Evolutionary conservation across 2,113 vertebrate genomes (phyloP).

Genomic region (Gorsachius goisagi): DNA sequence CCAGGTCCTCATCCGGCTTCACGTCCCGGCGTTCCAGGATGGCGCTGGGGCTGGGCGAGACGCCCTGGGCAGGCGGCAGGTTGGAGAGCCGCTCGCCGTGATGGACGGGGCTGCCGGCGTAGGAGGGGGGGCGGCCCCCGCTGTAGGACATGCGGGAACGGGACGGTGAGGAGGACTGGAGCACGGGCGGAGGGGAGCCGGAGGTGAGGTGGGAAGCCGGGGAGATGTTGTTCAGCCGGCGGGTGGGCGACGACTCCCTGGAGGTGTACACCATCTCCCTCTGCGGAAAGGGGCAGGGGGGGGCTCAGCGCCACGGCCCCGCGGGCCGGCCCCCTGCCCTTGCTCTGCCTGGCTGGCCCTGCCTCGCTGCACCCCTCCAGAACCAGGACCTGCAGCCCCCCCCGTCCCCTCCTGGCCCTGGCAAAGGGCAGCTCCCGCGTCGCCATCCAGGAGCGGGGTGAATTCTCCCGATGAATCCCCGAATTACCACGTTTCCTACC

Average conservation of each 20-base stretch:
- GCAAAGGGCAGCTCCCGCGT: background rate
- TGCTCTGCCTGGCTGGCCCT: background rate
- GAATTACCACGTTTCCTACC: background rate
- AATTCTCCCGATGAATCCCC: constrained; percentile 43
- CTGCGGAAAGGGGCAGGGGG: constrained; percentile 61
- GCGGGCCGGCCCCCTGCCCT: accelerated
- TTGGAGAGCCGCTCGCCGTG: constrained; percentile 75
- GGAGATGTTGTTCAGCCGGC: constrained; percentile 91
- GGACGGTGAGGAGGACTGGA: constrained; percentile 85
- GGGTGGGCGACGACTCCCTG: constrained; percentile 93
- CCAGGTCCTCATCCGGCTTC: constrained; percentile 93
- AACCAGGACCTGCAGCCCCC: background rate
- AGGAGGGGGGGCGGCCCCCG: constrained; percentile 88
- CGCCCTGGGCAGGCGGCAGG: constrained; percentile 78
- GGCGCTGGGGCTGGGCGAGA: constrained; percentile 93
- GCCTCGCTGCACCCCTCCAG: background rate
- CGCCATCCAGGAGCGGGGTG: background rate
- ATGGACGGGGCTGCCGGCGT: constrained; percentile 84
- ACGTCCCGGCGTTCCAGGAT: constrained; percentile 97
- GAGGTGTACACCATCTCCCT: constrained; percentile 97
- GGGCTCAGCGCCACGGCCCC: accelerated
- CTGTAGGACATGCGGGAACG: constrained; percentile 95
- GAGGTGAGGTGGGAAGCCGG: constrained; percentile 71
- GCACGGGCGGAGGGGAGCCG: constrained; percentile 72
- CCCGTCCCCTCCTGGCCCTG: background rate